phyloP scores from a whole-genome alignment of 2,888 invertebrate genomes.

The Rhagonycha fulva region DNA sequence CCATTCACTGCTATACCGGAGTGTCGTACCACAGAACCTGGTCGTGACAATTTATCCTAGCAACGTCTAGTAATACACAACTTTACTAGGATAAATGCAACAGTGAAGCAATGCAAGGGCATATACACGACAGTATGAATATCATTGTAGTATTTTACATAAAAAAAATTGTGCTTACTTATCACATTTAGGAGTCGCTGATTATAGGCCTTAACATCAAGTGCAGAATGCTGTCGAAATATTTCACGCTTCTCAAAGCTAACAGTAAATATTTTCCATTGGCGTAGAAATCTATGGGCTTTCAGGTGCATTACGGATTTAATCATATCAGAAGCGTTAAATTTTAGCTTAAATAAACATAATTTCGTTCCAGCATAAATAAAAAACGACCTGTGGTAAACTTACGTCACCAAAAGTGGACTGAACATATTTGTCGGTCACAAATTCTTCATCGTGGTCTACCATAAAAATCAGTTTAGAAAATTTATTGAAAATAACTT shows the following conservation, averaged over 20 bases:
- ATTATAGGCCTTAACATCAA: neutral
- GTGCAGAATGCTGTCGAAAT: neutral
- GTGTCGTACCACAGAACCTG: too few relatives aligned
- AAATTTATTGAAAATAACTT: neutral
- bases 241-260: neutral
- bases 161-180: neutral
- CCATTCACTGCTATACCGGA: too few relatives aligned
- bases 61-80: too few relatives aligned
- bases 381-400: neutral
- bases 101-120: too few relatives aligned
- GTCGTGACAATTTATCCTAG: too few relatives aligned
- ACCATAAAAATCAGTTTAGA: neutral
- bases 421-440: neutral
- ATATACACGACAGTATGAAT: too few relatives aligned
- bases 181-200: neutral
- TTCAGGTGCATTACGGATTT: neutral
- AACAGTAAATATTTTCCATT: neutral
- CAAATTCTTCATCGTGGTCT: neutral
- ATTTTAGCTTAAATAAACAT: neutral
- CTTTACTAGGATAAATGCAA: too few relatives aligned
- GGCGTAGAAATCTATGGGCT: neutral
- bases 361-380: neutral
- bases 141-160: too few relatives aligned
- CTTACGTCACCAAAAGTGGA: neutral
- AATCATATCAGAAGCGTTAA: neutral